These are phyloP conservation scores for Myripristis jacobus DNA, from an alignment of 2,797 vertebrate genomes.

Conservation along the genomic window DNA sequence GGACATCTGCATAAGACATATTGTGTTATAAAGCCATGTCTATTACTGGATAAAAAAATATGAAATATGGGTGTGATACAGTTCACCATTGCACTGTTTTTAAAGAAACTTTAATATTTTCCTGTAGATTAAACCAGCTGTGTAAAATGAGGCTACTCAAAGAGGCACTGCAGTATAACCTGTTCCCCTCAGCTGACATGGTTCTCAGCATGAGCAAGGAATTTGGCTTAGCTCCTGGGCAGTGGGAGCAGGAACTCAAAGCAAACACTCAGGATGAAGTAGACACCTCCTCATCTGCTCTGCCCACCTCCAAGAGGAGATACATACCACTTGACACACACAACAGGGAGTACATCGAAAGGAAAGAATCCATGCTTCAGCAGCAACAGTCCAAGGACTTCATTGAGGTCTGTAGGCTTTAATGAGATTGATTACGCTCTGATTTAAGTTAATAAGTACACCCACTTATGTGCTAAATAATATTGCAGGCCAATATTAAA, in stretches of 20 bases:
- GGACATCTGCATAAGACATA: too few relatives aligned
- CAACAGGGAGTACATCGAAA: conserved; percentile 65
- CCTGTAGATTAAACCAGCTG: conserved; percentile 83
- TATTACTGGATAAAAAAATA: conserved; percentile 1
- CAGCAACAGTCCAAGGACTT: conserved; percentile 53
- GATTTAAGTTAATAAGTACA: not conserved
- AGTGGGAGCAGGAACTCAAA: conserved; percentile 9
- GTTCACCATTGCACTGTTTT: not conserved
- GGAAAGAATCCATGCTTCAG: conserved; percentile 56
- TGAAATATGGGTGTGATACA: not conserved
- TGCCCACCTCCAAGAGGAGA: conserved; percentile 25
- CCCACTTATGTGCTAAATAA: conserved; percentile 10
- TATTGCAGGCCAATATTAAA: conserved; percentile 81
- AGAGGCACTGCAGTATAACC: conserved; percentile 74
- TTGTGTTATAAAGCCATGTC: not conserved
- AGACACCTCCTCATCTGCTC: not conserved
- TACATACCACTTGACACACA: conserved; percentile 49
- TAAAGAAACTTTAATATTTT: conserved; percentile 1
- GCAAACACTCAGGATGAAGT: conserved; percentile 1
- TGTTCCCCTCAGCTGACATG: conserved; percentile 88
- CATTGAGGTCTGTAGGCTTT: conserved; percentile 64
- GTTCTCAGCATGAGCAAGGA: conserved; percentile 79
- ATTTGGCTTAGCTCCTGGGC: conserved; percentile 72
- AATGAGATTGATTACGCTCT: not conserved
- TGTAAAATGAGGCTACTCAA: conserved; percentile 74